phyloP scores from a whole-genome alignment of 2,888 invertebrate species.

The Dinocampus coccinellae region DNA sequence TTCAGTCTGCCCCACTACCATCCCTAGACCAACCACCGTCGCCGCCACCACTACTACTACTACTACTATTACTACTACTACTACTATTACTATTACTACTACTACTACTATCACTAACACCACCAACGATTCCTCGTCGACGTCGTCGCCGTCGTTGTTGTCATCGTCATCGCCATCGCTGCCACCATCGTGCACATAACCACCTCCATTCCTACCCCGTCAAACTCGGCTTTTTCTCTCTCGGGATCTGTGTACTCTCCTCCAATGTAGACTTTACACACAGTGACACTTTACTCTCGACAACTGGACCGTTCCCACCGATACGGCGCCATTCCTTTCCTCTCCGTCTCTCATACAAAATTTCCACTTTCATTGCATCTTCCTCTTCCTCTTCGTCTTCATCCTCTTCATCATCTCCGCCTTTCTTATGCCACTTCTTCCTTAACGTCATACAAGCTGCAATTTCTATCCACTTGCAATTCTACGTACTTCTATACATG shows the following conservation, averaged over 20 bases:
- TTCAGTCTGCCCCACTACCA: constrained; percentile 36
- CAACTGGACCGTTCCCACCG: constrained; percentile 33
- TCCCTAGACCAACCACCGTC: constrained; percentile 35
- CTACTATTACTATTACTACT: constrained; percentile 35
- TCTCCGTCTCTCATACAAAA: constrained; percentile 28
- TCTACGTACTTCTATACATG: neutral
- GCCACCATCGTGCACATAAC: constrained; percentile 44
- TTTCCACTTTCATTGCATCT: constrained; percentile 46
- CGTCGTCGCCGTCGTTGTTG: constrained; percentile 48
- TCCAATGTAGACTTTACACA: constrained; percentile 25
- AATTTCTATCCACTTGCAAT: neutral
- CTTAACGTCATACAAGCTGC: neutral
- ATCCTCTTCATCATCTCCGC: constrained; percentile 20
- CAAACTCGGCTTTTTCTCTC: constrained; percentile 29
- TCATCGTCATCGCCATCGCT: constrained; percentile 49
- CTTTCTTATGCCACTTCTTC: neutral
- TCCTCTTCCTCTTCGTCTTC: constrained; percentile 42
- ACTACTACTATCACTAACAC: constrained; percentile 37
- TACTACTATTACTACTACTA: constrained; percentile 34
- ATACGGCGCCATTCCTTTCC: constrained; percentile 41
- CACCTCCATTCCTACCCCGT: constrained; percentile 36
- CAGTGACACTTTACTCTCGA: constrained; percentile 9
- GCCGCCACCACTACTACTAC: constrained; percentile 35
- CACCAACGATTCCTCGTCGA: constrained; percentile 34
- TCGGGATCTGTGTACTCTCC: constrained; percentile 25